Percentiles rank a stretch among this genome's conserved stretches.
phyloP scores from a whole-genome alignment of 2,797 vertebrate genomes.

The Coluber constrictor region DNA sequence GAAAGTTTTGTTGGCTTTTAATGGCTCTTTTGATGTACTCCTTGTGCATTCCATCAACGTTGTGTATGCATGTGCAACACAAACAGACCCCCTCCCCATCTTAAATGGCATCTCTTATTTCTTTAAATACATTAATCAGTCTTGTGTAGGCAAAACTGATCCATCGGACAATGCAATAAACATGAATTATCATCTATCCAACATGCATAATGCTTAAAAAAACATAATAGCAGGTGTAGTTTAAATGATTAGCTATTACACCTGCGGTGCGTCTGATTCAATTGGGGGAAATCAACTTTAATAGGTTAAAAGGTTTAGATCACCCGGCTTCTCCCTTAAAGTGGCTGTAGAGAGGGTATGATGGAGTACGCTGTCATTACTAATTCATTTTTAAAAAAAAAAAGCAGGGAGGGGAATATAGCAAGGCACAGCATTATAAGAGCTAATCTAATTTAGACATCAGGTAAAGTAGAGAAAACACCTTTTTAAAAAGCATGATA shows the following conservation, averaged over 20 bases:
- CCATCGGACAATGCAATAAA: slow-evolving; percentile 94
- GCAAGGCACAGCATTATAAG: slow-evolving; percentile 91
- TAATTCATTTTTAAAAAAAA: slow-evolving; percentile 98
- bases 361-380: slow-evolving; percentile 95
- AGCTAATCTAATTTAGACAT: slow-evolving; percentile 94
- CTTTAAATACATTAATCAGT: slow-evolving; percentile 83
- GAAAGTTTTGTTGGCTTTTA: slow-evolving; percentile 79
- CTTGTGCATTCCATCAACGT: slow-evolving; percentile 76
- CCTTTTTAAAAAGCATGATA: slow-evolving; percentile 82
- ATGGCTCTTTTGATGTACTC: slow-evolving; percentile 78
- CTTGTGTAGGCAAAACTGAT: slow-evolving; percentile 83
- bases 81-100: slow-evolving; percentile 16
- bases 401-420: slow-evolving; percentile 91
- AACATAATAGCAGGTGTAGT: slow-evolving; percentile 90
- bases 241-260: slow-evolving; percentile 99
- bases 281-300: slow-evolving; percentile 99
- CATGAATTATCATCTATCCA: slow-evolving; percentile 91
- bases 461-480: slow-evolving; percentile 83
- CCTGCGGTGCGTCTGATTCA: slow-evolving; percentile 99
- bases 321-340: slow-evolving; percentile 95
- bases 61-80: slow-evolving; percentile 48
- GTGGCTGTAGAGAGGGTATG: slow-evolving; percentile 97
- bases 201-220: slow-evolving; percentile 88
- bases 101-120: slow-evolving; percentile 82
- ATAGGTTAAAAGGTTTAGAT: slow-evolving; percentile 99